Evolutionary conservation across 2,888 invertebrate species (phyloP).

Genomic region (Himalopsyche japonica): DNA sequence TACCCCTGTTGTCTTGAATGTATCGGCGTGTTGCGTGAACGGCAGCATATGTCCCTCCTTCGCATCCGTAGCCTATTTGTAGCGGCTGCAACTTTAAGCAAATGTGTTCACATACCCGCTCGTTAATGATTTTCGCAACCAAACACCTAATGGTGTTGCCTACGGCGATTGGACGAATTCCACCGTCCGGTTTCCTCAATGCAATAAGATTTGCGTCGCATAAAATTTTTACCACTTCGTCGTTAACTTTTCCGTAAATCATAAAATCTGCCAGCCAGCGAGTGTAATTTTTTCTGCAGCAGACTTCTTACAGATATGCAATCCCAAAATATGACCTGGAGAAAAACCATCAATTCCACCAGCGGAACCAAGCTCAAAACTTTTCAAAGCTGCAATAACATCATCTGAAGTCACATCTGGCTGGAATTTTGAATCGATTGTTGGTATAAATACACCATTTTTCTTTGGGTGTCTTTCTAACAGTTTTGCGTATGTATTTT

Average conservation of each 20-base stretch:
- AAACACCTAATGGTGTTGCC: too few relatives aligned
- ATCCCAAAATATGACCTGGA: background rate
- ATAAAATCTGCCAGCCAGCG: background rate
- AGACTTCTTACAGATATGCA: background rate
- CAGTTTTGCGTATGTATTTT: background rate
- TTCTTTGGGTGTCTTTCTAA: background rate
- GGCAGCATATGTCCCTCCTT: background rate
- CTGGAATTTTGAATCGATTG: background rate
- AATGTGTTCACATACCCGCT: too few relatives aligned
- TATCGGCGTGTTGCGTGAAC: too few relatives aligned
- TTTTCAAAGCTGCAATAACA: background rate
- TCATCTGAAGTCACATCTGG: background rate
- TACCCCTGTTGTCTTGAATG: too few relatives aligned
- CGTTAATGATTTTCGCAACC: too few relatives aligned
- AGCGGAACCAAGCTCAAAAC: background rate
- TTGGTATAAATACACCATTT: background rate
- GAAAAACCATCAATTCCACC: background rate
- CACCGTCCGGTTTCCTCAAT: too few relatives aligned
- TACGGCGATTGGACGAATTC: too few relatives aligned
- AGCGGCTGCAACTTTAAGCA: too few relatives aligned
- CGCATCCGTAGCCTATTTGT: too few relatives aligned
- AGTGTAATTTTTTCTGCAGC: background rate
- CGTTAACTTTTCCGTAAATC: too few relatives aligned
- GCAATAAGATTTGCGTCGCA: too few relatives aligned
- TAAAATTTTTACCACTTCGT: too few relatives aligned